Evolutionary conservation across 2,888 invertebrate species (phyloP).

Genomic region (Druceiella hillmani): DNA sequence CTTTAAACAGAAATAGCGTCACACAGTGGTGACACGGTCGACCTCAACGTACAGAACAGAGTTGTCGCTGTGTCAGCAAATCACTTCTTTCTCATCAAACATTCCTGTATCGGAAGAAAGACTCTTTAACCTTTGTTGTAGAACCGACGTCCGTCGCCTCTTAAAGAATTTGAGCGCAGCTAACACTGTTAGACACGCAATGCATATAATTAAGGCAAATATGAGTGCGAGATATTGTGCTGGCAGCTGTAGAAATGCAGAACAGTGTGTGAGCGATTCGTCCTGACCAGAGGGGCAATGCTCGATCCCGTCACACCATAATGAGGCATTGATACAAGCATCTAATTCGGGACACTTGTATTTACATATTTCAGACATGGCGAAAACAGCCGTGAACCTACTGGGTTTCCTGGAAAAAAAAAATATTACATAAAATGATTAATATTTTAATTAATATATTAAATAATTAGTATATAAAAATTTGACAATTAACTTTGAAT

Average conservation of each 20-base stretch:
- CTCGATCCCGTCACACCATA: conserved; percentile 75
- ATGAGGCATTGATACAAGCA: conserved; percentile 71
- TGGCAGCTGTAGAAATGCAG: conserved; percentile 69
- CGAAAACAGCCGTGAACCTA: conserved; percentile 49
- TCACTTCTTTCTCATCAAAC: conserved; percentile 81
- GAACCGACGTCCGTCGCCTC: conserved; percentile 69
- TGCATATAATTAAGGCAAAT: conserved; percentile 42
- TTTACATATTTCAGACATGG: conserved; percentile 65
- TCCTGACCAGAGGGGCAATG: conserved; percentile 80
- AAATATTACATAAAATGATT: too few relatives aligned
- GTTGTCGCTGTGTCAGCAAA: conserved; percentile 95
- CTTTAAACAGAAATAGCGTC: conserved; percentile 57
- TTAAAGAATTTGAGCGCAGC: conserved; percentile 46
- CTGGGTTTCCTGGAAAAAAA: conserved; percentile 44
- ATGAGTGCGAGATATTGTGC: conserved; percentile 62
- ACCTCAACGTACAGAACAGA: conserved; percentile 90
- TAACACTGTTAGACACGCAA: conserved; percentile 41
- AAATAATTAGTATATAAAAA: too few relatives aligned
- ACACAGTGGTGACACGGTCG: conserved; percentile 87
- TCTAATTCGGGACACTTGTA: conserved; percentile 73
- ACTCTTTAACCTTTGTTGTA: conserved; percentile 75
- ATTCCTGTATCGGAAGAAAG: conserved; percentile 79
- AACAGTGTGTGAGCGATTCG: conserved; percentile 75
- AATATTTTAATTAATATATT: too few relatives aligned
- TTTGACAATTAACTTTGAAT: too few relatives aligned